Evolutionary conservation across 2,797 vertebrate genomes (phyloP), one percentile per base, ranked within the genome.

Genomic region (Eremophila alpestris): DNA sequence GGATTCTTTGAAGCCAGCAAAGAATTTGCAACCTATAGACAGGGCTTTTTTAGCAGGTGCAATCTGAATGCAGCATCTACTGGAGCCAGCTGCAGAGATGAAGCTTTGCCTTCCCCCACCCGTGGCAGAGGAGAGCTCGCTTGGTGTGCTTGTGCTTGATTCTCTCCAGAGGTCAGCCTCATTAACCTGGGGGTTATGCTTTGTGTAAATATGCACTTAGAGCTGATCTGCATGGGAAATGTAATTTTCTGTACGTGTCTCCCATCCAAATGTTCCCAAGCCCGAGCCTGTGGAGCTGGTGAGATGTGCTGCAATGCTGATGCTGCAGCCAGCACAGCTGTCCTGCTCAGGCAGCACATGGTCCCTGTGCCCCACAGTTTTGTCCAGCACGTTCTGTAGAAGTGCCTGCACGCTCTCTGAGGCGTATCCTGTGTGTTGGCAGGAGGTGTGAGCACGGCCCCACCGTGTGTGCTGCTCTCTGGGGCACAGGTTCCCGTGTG

Each of bases 1-100:
- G 12, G 51, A 54, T 88, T 85, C 62, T 91, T 76, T 59, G 84
- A 87, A 89, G 46, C 58, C 76, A 91, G 87, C 58, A 91, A 92
- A 94, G 87, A 78, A 78, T 65, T 65, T 69, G 30, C 46, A 83
- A 29, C 41, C 54, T 80, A 20, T 16, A 48, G 65, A 17, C 16
- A 62, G 36, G 30, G 18, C 0, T 0, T 13, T 70, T 80, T 70
- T 17, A 77, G 45, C 54, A 60, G 68, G 24, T 82, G 51, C 38
- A 65, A 5, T 36, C 36, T 55, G 36, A 67, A 48, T 22, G 7
- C 68, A 67, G 63, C 43, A n/a, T 40, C 41, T 29, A 1, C 14
- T 65, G 1, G 3, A 40, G 22, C 51, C 46, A 16, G 51, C 73
- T 75, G 52, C 73, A 69, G 71, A 46, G 76, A 22, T 5, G 27